phyloP scores from a whole-genome alignment of 2,113 vertebrate genomes.

The Meles meles region DNA sequence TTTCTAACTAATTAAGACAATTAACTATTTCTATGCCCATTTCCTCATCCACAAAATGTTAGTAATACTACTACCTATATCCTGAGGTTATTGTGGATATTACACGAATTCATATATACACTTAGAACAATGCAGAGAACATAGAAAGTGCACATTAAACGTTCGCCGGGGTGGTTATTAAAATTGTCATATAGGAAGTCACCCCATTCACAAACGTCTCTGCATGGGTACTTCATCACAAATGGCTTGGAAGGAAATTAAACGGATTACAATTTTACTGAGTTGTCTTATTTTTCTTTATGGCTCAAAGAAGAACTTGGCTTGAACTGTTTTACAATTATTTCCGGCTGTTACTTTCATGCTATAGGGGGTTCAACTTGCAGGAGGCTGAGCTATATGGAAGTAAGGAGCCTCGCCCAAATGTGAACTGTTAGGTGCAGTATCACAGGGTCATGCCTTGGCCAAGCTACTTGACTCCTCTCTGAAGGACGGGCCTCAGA shows the following conservation, averaged over 20 bases:
- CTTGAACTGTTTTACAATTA: neutral
- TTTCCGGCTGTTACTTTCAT: neutral
- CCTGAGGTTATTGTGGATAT: neutral
- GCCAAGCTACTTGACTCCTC: neutral
- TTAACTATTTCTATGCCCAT: neutral
- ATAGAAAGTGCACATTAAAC: too few species aligned
- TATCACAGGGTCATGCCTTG: neutral
- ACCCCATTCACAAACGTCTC: neutral
- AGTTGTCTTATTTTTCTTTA: neutral
- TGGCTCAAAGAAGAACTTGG: neutral
- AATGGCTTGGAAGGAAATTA: neutral
- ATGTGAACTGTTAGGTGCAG: neutral
- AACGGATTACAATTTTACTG: neutral
- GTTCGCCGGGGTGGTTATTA: neutral
- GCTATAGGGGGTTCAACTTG: neutral
- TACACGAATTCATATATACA: neutral
- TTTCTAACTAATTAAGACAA: neutral
- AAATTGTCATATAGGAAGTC: neutral
- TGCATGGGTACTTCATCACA: neutral
- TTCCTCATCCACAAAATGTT: neutral
- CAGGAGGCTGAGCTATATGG: neutral
- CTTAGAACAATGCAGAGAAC: neutral
- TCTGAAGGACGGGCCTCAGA: neutral
- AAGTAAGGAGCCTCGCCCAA: neutral
- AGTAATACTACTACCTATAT: neutral